phyloP scores from a whole-genome alignment of 2,113 vertebrate species.

The Delphinus delphis region DNA sequence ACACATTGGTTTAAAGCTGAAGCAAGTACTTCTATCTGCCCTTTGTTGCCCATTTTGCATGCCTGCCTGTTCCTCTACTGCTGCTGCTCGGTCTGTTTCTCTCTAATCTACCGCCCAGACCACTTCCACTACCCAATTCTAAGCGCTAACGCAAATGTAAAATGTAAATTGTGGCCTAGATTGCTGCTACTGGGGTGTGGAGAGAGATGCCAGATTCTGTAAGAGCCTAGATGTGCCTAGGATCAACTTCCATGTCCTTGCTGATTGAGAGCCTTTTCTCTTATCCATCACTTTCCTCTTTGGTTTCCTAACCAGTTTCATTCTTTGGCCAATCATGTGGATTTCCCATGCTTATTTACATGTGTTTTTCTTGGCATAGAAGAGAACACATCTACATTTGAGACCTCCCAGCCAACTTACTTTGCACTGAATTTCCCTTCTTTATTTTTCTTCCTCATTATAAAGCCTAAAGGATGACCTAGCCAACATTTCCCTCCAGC shows the following conservation, averaged over 20 bases:
- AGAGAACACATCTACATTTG: neutral
- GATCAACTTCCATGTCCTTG: neutral
- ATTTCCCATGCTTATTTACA: conserved; percentile 7
- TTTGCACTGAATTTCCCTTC: neutral
- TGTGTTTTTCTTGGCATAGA: conserved; percentile 44
- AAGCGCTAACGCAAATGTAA: conserved; percentile 58
- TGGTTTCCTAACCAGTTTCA: neutral
- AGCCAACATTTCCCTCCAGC: neutral
- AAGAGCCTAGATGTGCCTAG: neutral
- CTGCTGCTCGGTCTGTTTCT: conserved; percentile 76
- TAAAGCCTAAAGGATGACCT: neutral
- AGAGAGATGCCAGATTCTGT: neutral
- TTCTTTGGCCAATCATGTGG: neutral
- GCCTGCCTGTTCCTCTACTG: conserved; percentile 70
- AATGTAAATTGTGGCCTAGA: conserved; percentile 75
- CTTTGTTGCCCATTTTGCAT: conserved; percentile 71
- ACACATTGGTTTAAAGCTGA: conserved; percentile 72
- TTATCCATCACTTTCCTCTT: neutral
- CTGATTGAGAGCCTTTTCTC: neutral
- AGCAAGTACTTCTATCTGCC: conserved; percentile 66
- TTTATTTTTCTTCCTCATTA: neutral
- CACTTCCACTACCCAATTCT: conserved; percentile 58
- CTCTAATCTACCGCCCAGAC: conserved; percentile 64
- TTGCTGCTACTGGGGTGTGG: conserved; percentile 45
- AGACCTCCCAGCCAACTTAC: neutral